Evolutionary conservation across 2,797 vertebrate genomes (phyloP).

Genomic region (Mycteria americana): DNA sequence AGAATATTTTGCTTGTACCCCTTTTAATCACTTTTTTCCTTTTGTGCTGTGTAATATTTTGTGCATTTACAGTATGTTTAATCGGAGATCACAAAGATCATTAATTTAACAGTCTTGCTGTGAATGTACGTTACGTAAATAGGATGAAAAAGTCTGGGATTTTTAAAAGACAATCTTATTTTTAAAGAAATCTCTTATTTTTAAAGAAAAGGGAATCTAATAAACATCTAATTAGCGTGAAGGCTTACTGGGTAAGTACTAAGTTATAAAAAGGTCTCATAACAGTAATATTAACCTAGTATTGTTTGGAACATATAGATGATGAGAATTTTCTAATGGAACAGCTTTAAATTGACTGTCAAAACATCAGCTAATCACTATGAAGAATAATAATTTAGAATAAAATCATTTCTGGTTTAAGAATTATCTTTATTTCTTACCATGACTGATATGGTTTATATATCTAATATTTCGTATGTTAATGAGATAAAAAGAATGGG

Average conservation of each 20-base stretch:
- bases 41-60: not conserved
- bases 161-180: not conserved
- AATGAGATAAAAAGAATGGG: not conserved
- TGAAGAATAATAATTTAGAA: not conserved
- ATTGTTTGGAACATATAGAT: not conserved
- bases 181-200: not conserved
- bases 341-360: not conserved
- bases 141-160: not conserved
- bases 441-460: not conserved
- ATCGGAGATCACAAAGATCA: not conserved
- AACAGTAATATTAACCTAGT: not conserved
- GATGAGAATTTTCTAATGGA: not conserved
- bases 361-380: not conserved
- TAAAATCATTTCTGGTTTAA: not conserved
- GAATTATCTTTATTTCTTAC: not conserved
- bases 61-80: not conserved
- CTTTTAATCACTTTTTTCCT: not conserved
- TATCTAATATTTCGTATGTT: not conserved
- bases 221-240: not conserved
- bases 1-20: not conserved
- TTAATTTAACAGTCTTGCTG: not conserved
- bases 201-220: not conserved
- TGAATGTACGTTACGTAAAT: not conserved
- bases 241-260: not conserved
- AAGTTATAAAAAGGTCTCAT: not conserved